Percentiles rank a stretch among this genome's conserved stretches.
These are phyloP conservation scores for Drosophila histrio DNA, from an alignment of 2,888 invertebrate genomes.

Conservation along the genomic window DNA sequence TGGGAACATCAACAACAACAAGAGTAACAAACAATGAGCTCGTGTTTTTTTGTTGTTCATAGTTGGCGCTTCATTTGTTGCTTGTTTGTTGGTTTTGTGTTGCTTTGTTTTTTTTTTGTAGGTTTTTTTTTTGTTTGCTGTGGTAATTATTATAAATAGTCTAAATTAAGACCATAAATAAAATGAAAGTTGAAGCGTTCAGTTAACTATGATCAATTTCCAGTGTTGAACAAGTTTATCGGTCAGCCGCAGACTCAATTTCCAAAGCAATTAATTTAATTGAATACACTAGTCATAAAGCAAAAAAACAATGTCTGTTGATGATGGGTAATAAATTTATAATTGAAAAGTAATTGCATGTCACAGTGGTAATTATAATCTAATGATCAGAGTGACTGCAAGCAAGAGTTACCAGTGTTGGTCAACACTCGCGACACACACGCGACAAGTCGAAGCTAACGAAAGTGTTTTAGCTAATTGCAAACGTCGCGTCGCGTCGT, in stretches of 20 bases:
- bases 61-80: conserved; percentile 36
- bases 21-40: conserved; percentile 17
- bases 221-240: conserved; percentile 42
- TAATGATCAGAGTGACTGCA: conserved; percentile 22
- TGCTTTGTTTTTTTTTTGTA: conserved; percentile 33
- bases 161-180: conserved; percentile 64
- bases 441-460: conserved; percentile 7
- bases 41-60: conserved; percentile 27
- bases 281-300: conserved; percentile 69
- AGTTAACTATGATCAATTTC: conserved; percentile 35
- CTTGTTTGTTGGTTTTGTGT: conserved; percentile 18
- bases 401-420: conserved; percentile 37
- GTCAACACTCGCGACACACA: conserved; percentile 6
- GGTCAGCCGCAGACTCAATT: conserved; percentile 48
- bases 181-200: conserved; percentile 62
- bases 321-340: conserved; percentile 60
- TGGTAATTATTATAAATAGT: conserved; percentile 76
- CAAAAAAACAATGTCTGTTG: conserved; percentile 20
- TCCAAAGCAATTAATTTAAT: conserved; percentile 75
- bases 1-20: conserved; percentile 6
- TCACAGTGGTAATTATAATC: conserved; percentile 42
- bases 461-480: conserved; percentile 42
- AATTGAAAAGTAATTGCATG: conserved; percentile 72
- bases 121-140: conserved; percentile 25
- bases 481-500: conserved; percentile 1